Evolutionary conservation across 2,888 invertebrate species (phyloP).

Genomic region (Oscheius sp.): DNA sequence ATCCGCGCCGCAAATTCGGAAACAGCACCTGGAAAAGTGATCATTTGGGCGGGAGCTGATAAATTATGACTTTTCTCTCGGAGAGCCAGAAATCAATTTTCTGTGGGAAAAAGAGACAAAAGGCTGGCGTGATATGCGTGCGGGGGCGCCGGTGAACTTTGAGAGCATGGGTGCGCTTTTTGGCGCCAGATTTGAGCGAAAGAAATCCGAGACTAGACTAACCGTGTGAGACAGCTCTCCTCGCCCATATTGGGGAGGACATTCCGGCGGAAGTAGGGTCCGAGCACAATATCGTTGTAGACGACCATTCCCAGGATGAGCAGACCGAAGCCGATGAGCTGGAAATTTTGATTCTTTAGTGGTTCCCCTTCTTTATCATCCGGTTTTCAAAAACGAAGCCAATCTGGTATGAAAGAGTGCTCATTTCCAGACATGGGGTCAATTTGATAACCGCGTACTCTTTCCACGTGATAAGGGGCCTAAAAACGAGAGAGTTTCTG

Average conservation of each 20-base stretch:
- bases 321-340: constrained; percentile 81
- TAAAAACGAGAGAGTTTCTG: no score
- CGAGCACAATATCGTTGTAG: constrained; percentile 78
- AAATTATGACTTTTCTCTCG: neutral
- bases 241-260: constrained; percentile 24
- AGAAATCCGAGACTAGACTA: neutral
- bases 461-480: no score
- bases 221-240: constrained; percentile 2
- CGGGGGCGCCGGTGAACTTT: neutral
- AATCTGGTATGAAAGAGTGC: no score
- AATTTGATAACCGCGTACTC: no score
- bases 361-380: neutral
- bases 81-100: neutral
- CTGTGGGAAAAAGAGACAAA: constrained; percentile 25
- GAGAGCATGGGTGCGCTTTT: constrained; percentile 5
- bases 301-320: constrained; percentile 85
- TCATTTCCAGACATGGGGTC: no score
- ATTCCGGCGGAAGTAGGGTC: constrained; percentile 67
- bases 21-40: constrained; percentile 49
- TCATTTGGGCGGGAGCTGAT: neutral
- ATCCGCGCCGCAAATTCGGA: constrained; percentile 60
- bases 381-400: no score
- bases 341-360: constrained; percentile 36
- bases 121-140: no score
- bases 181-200: neutral